Evolutionary conservation across 2,797 vertebrate genomes (phyloP).

Genomic region (Amblyraja radiata): DNA sequence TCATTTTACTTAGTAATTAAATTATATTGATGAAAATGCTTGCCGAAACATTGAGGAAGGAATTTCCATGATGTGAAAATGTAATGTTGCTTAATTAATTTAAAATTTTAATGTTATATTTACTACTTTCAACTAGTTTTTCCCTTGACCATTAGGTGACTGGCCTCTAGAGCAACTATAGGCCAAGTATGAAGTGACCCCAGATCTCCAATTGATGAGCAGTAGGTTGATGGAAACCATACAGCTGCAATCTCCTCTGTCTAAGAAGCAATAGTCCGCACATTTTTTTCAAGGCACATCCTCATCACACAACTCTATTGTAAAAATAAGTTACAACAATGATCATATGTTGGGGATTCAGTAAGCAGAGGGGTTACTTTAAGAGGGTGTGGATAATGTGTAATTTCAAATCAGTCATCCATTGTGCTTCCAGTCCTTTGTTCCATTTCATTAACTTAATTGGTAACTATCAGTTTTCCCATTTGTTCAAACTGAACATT

Average conservation of each 20-base stretch:
- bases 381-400: neutral
- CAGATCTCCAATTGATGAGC: neutral
- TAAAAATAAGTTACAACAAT: neutral
- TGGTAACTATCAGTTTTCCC: neutral
- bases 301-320: neutral
- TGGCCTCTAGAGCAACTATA: neutral
- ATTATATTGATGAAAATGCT: neutral
- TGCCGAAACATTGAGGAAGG: neutral
- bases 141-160: neutral
- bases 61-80: neutral
- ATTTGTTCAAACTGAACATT: neutral
- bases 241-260: neutral
- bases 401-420: neutral
- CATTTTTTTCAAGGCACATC: neutral
- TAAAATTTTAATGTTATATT: neutral
- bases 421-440: neutral
- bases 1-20: neutral
- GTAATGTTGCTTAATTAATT: neutral
- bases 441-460: neutral
- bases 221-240: neutral
- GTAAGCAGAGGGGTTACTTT: neutral
- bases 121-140: neutral
- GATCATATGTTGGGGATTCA: neutral
- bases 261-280: no score
- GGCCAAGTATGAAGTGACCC: neutral